Evolutionary conservation across 2,797 vertebrate species (phyloP).

Genomic region (Dendrocincla tyrannina): DNA sequence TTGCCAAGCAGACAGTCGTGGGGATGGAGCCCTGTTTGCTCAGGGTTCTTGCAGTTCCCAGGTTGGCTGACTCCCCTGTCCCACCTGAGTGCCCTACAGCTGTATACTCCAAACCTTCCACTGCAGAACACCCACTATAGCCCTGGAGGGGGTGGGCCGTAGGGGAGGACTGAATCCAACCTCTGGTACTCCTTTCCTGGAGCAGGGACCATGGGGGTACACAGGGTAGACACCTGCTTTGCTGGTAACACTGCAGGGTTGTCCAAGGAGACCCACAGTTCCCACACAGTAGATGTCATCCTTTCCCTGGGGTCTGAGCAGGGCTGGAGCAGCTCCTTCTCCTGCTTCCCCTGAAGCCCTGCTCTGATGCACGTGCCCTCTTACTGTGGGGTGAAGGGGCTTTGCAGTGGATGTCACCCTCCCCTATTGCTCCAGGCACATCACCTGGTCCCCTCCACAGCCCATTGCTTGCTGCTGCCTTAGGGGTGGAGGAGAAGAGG

Average conservation of each 20-base stretch:
- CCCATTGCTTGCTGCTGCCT: neutral
- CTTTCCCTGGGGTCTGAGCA: neutral
- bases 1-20: rapidly evolving
- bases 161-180: neutral
- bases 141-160: rapidly evolving
- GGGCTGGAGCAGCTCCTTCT: neutral
- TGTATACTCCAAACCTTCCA: neutral
- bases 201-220: neutral
- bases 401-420: neutral
- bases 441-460: neutral
- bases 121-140: neutral
- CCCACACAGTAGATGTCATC: neutral
- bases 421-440: rapidly evolving
- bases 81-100: neutral
- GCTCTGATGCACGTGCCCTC: neutral
- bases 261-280: neutral
- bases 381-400: neutral
- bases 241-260: neutral
- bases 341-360: neutral
- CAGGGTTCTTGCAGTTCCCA: neutral
- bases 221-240: rapidly evolving
- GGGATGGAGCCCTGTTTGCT: neutral
- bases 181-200: rapidly evolving
- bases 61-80: neutral
- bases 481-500: neutral